A percentile compares a stretch with the other conserved stretches of the same genome.
phyloP scores from a whole-genome alignment of 2,797 vertebrate genomes.

The Falco columbarius region DNA sequence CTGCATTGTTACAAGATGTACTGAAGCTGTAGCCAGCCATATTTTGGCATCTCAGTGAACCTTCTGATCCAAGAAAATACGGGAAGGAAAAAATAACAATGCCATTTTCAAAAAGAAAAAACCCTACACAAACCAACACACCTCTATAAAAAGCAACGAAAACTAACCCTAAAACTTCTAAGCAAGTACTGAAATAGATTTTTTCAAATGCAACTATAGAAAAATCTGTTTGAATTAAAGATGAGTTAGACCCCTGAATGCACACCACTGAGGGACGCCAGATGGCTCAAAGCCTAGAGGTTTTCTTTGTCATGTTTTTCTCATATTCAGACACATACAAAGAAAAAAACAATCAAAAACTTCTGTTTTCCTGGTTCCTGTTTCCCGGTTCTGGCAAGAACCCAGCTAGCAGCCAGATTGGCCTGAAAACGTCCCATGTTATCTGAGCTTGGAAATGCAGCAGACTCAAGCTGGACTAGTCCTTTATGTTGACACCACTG shows the following conservation, averaged over 20 bases:
- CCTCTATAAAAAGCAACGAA: background rate
- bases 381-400: background rate
- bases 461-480: background rate
- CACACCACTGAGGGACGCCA: background rate
- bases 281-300: background rate
- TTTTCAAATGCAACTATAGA: background rate
- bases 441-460: constrained; percentile 9
- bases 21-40: constrained; percentile 37
- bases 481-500: background rate
- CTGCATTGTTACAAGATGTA: constrained; percentile 61
- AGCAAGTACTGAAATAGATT: background rate
- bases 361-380: background rate
- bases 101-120: background rate
- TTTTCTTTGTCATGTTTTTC: background rate
- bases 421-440: background rate
- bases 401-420: background rate
- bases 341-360: background rate
- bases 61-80: constrained; percentile 56
- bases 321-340: background rate
- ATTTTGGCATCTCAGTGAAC: constrained; percentile 57
- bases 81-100: constrained; percentile 34
- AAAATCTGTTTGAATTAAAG: background rate
- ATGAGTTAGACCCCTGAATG: background rate
- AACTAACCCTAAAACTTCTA: background rate
- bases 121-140: background rate